Evolutionary conservation across 2,888 invertebrate genomes (phyloP).

Genomic region (Neria commutata): DNA sequence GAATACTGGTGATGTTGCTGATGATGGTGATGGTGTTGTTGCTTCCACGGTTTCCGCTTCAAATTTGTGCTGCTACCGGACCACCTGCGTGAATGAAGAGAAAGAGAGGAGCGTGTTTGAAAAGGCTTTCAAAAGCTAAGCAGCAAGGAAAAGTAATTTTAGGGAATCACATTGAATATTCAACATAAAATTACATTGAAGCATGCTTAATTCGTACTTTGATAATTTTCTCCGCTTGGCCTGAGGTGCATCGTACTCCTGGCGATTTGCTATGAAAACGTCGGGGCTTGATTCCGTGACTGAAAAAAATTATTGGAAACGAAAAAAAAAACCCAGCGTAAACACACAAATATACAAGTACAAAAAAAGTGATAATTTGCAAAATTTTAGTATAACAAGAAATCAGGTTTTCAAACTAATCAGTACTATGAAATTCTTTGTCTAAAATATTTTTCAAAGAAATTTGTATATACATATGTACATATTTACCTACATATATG

Average conservation of each 20-base stretch:
- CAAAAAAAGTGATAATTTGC: no score
- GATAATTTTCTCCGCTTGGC: slow-evolving; percentile 57
- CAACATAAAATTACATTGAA: not conserved
- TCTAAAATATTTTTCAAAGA: no score
- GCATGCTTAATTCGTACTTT: slow-evolving; percentile 46
- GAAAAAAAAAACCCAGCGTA: no score
- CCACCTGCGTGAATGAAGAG: slow-evolving; percentile 40
- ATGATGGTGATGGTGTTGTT: slow-evolving; percentile 45
- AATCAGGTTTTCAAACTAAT: no score
- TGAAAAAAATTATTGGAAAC: no score
- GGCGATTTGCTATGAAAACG: slow-evolving; percentile 38
- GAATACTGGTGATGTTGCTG: slow-evolving; percentile 42
- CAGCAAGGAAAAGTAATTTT: not conserved
- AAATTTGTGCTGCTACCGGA: slow-evolving; percentile 39
- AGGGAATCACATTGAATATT: not conserved
- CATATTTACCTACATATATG: no score
- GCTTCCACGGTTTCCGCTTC: slow-evolving; percentile 50
- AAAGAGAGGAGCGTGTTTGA: not conserved
- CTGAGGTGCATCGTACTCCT: slow-evolving; percentile 53
- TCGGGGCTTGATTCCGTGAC: no score
- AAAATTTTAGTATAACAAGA: no score
- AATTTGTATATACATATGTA: no score
- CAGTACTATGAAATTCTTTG: no score
- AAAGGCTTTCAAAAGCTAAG: not conserved
- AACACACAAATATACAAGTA: no score